Conservation (phyloP, 2,113 vertebrate species). For the Gallinago jamesoni region DNA sequence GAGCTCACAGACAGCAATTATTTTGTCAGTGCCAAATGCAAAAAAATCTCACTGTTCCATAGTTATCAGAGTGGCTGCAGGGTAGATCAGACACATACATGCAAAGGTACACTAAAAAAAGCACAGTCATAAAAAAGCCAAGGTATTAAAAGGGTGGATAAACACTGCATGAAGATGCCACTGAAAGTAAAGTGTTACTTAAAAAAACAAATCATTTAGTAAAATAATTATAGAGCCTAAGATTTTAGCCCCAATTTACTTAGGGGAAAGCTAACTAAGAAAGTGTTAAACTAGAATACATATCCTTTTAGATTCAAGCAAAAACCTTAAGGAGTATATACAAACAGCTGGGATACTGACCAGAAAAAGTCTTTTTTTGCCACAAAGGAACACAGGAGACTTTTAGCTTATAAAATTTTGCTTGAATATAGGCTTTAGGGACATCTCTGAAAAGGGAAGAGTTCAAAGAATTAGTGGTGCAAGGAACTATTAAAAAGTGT, state of each 20-base stretch:
- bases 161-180: background rate
- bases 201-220: background rate
- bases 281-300: background rate
- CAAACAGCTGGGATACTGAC: conserved; percentile 50
- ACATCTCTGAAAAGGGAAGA: conserved; percentile 66
- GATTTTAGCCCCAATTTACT: background rate
- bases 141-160: background rate
- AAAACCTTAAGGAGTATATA: background rate
- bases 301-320: background rate
- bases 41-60: background rate
- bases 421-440: conserved; percentile 48
- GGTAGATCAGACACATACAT: background rate
- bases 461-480: background rate
- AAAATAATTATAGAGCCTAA: background rate
- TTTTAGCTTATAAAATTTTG: conserved; percentile 72
- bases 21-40: background rate
- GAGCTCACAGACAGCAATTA: background rate
- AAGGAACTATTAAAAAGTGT: background rate
- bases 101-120: background rate
- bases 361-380: conserved; percentile 71
- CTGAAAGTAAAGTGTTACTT: background rate
- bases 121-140: background rate
- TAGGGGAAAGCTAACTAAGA: background rate
- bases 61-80: background rate
- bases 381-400: conserved; percentile 67